Percentiles rank a stretch among this genome's conserved stretches.
Conservation (phyloP, 2,888 invertebrate genomes). For the Bursaphelenchus okinawaensis region DNA sequence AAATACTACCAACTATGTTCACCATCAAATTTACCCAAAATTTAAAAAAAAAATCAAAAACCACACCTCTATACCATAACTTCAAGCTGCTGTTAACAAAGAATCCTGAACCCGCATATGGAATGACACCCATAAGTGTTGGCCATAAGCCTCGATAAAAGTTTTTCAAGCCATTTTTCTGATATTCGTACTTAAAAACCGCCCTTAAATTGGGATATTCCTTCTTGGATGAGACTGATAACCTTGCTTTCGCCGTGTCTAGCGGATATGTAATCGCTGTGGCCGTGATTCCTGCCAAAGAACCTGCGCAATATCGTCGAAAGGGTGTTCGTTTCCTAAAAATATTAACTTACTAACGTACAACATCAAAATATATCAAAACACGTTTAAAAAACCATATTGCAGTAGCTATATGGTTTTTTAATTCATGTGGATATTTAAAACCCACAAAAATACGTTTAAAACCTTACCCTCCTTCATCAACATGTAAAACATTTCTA, state of each 20-base stretch:
- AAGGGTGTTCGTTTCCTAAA: slow-evolving; percentile 58
- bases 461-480: slow-evolving; percentile 35
- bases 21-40: not conserved
- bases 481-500: slow-evolving; percentile 69
- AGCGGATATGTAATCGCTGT: slow-evolving; percentile 89
- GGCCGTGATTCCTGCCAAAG: slow-evolving; percentile 89
- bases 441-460: not conserved
- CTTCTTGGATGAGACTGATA: slow-evolving; percentile 83
- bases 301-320: slow-evolving; percentile 77
- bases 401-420: too few species aligned
- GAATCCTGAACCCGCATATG: slow-evolving; percentile 93
- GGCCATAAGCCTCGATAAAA: slow-evolving; percentile 64
- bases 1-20: not conserved
- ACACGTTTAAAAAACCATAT: not conserved
- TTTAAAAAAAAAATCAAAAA: not conserved
- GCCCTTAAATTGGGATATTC: slow-evolving; percentile 63
- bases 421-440: too few species aligned
- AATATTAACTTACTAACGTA: not conserved
- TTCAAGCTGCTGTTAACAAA: slow-evolving; percentile 93
- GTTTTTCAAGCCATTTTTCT: slow-evolving; percentile 38
- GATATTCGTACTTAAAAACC: slow-evolving; percentile 50
- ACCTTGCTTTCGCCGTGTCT: slow-evolving; percentile 88
- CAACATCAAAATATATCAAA: not conserved
- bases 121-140: slow-evolving; percentile 85
- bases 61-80: slow-evolving; percentile 70